These are phyloP conservation scores for Oplegnathus fasciatus DNA, from an alignment of 2,113 vertebrate genomes.

Conservation along the genomic window DNA sequence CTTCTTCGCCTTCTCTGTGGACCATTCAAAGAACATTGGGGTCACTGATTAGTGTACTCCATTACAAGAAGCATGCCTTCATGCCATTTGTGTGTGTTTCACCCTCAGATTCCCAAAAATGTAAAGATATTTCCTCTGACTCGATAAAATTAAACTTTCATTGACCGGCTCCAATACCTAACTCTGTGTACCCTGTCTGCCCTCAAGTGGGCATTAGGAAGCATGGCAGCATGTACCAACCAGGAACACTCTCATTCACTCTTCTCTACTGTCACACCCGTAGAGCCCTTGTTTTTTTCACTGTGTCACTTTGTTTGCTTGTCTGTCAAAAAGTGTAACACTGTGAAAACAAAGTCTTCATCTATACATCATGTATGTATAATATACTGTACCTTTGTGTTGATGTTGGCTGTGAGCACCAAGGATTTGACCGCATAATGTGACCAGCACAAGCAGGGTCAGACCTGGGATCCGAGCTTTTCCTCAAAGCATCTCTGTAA, in stretches of 20 bases:
- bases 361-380: neutral
- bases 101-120: too few species aligned
- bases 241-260: neutral
- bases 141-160: neutral
- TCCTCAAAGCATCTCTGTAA: neutral
- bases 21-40: too few species aligned
- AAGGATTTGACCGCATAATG: neutral
- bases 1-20: too few species aligned
- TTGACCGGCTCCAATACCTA: neutral
- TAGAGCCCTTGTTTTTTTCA: neutral
- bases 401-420: neutral
- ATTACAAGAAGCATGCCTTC: neutral
- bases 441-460: neutral
- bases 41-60: too few species aligned
- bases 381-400: neutral
- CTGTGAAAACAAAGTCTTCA: neutral
- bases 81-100: neutral
- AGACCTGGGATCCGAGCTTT: too few species aligned
- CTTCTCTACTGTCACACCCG: too few species aligned
- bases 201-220: constrained; percentile 22
- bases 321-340: neutral
- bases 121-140: too few species aligned
- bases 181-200: neutral
- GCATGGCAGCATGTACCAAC: neutral
- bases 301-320: neutral